A percentile compares a stretch with the other conserved stretches of the same genome.
Evolutionary conservation across 2,888 invertebrate species (phyloP).

Genomic region (Caenorhabditis becei): DNA sequence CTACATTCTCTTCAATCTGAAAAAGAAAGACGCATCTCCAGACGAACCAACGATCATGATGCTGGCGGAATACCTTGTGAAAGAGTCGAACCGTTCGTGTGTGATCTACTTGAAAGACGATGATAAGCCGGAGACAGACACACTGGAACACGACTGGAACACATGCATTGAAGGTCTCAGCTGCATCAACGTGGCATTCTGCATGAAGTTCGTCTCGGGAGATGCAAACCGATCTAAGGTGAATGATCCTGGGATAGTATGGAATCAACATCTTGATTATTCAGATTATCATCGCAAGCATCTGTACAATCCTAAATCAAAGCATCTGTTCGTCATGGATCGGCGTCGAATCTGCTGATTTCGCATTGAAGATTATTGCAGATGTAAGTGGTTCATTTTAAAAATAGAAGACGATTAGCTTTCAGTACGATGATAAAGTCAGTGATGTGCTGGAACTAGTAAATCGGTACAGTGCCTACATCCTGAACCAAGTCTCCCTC

Average conservation of each 20-base stretch:
- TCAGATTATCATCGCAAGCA: slow-evolving; percentile 37
- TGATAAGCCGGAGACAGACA: background rate
- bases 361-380: slow-evolving; percentile 20
- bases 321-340: slow-evolving; percentile 30
- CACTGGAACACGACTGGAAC: slow-evolving; percentile 17
- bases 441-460: slow-evolving; percentile 9
- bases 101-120: slow-evolving; percentile 20
- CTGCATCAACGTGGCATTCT: slow-evolving; percentile 30
- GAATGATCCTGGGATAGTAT: background rate
- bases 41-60: slow-evolving; percentile 51
- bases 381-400: slow-evolving; percentile 6
- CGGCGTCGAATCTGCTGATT: slow-evolving; percentile 44
- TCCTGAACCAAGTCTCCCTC: slow-evolving; percentile 36
- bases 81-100: slow-evolving; percentile 17
- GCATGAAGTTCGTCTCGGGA: slow-evolving; percentile 25
- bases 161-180: slow-evolving; percentile 50
- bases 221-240: slow-evolving; percentile 39
- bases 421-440: background rate
- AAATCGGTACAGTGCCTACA: slow-evolving; percentile 29
- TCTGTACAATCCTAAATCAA: slow-evolving; percentile 39
- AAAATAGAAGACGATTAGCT: background rate
- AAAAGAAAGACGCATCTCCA: background rate
- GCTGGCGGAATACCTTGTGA: slow-evolving; percentile 43
- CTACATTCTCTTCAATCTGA: slow-evolving; percentile 7
- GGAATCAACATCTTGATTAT: no score